These are phyloP conservation scores for Calosoma granatense DNA, from an alignment of 1,140 invertebrate genomes.

Conservation along the genomic window DNA sequence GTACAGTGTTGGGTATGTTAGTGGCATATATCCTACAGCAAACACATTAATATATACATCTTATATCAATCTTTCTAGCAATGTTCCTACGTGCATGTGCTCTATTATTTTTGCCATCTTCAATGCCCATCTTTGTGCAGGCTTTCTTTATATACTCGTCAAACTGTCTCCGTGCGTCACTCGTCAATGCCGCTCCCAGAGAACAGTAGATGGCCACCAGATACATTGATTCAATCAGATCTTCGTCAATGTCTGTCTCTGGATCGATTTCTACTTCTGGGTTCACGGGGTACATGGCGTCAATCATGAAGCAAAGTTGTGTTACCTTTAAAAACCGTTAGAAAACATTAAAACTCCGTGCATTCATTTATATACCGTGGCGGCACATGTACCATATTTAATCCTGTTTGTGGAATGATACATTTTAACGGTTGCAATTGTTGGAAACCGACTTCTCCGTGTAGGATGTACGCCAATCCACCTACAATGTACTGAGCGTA, in stretches of 20 bases:
- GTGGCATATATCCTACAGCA: conserved; percentile 54
- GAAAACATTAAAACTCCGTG: conserved; percentile 9
- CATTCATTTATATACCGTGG: background rate
- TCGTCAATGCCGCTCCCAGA: conserved; percentile 64
- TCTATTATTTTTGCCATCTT: conserved; percentile 50
- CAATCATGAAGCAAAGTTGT: conserved; percentile 74
- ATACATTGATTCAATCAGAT: conserved; percentile 59
- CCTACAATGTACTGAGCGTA: conserved; percentile 64
- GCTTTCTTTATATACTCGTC: conserved; percentile 71
- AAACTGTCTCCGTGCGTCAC: conserved; percentile 56
- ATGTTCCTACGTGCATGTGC: conserved; percentile 47
- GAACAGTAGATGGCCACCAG: conserved; percentile 73
- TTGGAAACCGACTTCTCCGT: conserved; percentile 62
- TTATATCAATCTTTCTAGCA: conserved; percentile 1
- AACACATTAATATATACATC: conserved; percentile 13
- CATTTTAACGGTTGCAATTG: conserved; percentile 64
- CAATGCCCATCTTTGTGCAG: conserved; percentile 53
- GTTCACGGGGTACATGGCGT: conserved; percentile 46
- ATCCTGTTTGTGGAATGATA: conserved; percentile 69
- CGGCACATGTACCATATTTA: conserved; percentile 65
- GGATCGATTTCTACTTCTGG: conserved; percentile 30
- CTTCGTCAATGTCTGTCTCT: conserved; percentile 40
- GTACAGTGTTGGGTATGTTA: conserved; percentile 53
- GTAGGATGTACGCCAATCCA: conserved; percentile 62
- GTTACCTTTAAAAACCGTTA: conserved; percentile 45